Conservation (phyloP, 2,888 invertebrate species). For the Andrena minutula region DNA sequence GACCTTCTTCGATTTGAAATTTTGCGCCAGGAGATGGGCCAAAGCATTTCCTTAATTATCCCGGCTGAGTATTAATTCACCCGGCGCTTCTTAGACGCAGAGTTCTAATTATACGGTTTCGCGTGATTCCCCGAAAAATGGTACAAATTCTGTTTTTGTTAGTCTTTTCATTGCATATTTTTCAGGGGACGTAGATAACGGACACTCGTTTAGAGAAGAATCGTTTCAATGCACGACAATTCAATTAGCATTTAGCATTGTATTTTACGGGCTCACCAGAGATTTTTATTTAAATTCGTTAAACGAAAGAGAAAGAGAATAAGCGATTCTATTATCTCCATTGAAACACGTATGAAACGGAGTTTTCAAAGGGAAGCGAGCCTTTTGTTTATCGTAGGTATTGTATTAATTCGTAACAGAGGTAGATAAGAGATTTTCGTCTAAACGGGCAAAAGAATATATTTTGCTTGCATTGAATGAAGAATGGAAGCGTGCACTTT, state of each 20-base stretch:
- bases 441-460: neutral
- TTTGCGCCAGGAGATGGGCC: neutral
- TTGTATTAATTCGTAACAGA: neutral
- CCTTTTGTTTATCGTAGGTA: slow-evolving; percentile 30
- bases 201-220: neutral
- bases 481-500: neutral
- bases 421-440: slow-evolving; percentile 10
- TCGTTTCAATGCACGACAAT: slow-evolving; percentile 1
- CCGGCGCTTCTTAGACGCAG: too few relatives aligned
- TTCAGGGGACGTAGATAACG: neutral
- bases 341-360: slow-evolving; percentile 25
- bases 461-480: neutral
- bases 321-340: slow-evolving; percentile 28
- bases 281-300: slow-evolving; percentile 13
- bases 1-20: slow-evolving; percentile 13
- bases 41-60: neutral
- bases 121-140: too few relatives aligned
- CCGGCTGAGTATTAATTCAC: neutral
- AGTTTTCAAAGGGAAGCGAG: neutral
- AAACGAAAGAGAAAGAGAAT: slow-evolving; percentile 20
- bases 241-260: slow-evolving; percentile 31
- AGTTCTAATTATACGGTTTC: too few relatives aligned
- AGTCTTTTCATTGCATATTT: neutral
- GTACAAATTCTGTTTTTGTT: too few relatives aligned
- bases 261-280: neutral